Percentiles rank a stretch among this genome's conserved stretches.
Evolutionary conservation across 2,113 vertebrate genomes (phyloP).

Genomic region (Myrmophylax atrothorax): DNA sequence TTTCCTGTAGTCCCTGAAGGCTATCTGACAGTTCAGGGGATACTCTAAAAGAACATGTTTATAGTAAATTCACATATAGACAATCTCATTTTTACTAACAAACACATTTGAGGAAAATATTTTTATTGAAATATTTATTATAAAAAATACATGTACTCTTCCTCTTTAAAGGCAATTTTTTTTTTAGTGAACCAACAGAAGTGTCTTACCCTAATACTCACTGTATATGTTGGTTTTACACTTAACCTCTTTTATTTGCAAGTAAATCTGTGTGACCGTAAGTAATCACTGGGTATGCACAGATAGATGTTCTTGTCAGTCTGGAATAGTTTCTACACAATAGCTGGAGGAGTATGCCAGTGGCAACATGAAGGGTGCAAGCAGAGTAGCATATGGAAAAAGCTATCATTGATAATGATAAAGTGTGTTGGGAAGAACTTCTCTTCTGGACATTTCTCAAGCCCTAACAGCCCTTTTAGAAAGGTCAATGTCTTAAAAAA

Average conservation of each 20-base stretch:
- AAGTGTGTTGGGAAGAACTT: background rate
- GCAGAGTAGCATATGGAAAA: background rate
- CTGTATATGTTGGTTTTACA: background rate
- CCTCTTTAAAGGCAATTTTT: background rate
- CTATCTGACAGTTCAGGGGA: background rate
- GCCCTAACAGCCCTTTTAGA: background rate
- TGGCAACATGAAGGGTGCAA: background rate
- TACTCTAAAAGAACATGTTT: conserved; percentile 2
- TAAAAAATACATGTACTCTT: background rate
- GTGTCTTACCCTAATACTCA: background rate
- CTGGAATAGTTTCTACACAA: background rate
- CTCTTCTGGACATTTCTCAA: background rate
- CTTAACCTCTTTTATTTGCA: background rate
- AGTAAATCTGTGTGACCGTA: background rate
- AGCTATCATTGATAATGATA: background rate
- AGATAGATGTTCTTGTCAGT: background rate
- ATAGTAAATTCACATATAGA: background rate
- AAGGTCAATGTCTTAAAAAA: conserved; percentile 17
- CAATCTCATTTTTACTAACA: background rate
- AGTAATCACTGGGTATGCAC: background rate
- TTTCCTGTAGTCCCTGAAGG: background rate
- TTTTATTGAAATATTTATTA: background rate
- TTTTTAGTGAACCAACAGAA: background rate
- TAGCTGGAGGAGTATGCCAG: background rate
- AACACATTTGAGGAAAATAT: background rate